phyloP scores from a whole-genome alignment of 2,113 vertebrate genomes.

The Dipodomys ordii region DNA sequence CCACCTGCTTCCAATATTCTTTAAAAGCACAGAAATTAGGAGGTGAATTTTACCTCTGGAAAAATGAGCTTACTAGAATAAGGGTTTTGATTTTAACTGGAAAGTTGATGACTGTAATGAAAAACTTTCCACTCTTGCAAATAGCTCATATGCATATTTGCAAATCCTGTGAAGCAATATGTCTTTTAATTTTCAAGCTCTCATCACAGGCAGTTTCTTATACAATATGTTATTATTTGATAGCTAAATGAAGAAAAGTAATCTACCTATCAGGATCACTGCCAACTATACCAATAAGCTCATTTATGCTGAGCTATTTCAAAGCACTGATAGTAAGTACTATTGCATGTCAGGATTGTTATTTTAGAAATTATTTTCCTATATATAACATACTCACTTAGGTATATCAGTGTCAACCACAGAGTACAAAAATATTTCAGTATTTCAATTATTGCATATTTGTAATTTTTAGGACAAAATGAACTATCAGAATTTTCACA shows the following conservation, averaged over 20 bases:
- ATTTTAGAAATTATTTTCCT: slow-evolving; percentile 52
- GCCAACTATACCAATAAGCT: slow-evolving; percentile 3
- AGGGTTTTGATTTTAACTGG: slow-evolving; percentile 6
- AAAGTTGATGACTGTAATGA: slow-evolving; percentile 1
- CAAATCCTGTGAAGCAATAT: not conserved
- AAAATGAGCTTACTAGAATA: slow-evolving; percentile 18
- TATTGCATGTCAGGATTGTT: not conserved
- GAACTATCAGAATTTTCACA: not conserved
- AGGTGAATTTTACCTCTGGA: not conserved
- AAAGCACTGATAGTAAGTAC: slow-evolving; percentile 12
- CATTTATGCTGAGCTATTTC: not conserved
- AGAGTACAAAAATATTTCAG: slow-evolving; percentile 10
- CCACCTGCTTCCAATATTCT: not conserved
- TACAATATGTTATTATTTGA: not conserved
- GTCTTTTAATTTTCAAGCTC: slow-evolving; percentile 35
- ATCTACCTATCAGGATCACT: not conserved
- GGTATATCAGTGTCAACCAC: not conserved
- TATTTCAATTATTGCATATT: slow-evolving; percentile 14
- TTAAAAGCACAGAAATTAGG: not conserved
- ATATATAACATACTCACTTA: not conserved
- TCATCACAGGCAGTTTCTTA: slow-evolving; percentile 6
- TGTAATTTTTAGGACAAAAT: slow-evolving; percentile 41
- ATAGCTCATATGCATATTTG: not conserved
- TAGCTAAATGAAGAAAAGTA: slow-evolving; percentile 1
- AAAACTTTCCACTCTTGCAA: slow-evolving; percentile 10